Conservation (phyloP, 30 jellyfish, hydroid and myxozoan species). For the Aurelia aurita complex sp. Pacific region DNA sequence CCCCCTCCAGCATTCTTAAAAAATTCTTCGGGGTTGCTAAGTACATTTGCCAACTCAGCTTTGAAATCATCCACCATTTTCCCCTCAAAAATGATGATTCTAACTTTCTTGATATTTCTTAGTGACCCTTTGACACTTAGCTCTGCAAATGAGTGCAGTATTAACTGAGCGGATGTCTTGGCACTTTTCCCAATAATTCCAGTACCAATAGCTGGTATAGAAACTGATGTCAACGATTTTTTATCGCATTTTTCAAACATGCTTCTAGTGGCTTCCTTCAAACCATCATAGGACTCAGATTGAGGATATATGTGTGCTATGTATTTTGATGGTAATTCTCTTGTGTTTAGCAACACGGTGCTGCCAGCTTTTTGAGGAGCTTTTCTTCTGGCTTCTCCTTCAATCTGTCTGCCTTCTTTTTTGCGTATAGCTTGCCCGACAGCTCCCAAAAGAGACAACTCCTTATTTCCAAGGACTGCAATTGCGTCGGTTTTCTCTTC, state of each 20-base stretch:
- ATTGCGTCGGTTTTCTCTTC: slow-evolving; percentile 50
- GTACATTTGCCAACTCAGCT: neutral
- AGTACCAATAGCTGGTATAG: slow-evolving; percentile 60
- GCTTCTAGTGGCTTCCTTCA: slow-evolving; percentile 11
- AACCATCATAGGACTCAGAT: slow-evolving; percentile 12
- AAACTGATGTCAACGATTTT: slow-evolving; percentile 10
- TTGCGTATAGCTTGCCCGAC: slow-evolving; percentile 37
- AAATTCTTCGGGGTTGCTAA: slow-evolving; percentile 10
- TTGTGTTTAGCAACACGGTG: slow-evolving; percentile 28
- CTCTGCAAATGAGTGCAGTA: slow-evolving; percentile 49
- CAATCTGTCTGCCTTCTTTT: slow-evolving; percentile 23
- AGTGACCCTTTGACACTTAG: neutral
- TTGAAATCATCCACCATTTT: slow-evolving; percentile 29
- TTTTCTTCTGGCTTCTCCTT: neutral
- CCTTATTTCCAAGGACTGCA: slow-evolving; percentile 38
- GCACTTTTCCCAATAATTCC: slow-evolving; percentile 47
- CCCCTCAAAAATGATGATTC: slow-evolving; percentile 34
- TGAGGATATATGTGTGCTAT: slow-evolving; percentile 38
- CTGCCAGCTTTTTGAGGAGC: slow-evolving; percentile 35
- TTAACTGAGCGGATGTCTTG: slow-evolving; percentile 33
- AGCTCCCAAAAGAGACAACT: slow-evolving; percentile 23
- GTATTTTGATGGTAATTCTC: slow-evolving; percentile 14
- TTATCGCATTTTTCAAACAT: slow-evolving; percentile 30
- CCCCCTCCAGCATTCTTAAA: neutral
- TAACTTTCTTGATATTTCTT: neutral